Conservation (phyloP, 2,113 vertebrate species). For the Gambusia holbrooki region DNA sequence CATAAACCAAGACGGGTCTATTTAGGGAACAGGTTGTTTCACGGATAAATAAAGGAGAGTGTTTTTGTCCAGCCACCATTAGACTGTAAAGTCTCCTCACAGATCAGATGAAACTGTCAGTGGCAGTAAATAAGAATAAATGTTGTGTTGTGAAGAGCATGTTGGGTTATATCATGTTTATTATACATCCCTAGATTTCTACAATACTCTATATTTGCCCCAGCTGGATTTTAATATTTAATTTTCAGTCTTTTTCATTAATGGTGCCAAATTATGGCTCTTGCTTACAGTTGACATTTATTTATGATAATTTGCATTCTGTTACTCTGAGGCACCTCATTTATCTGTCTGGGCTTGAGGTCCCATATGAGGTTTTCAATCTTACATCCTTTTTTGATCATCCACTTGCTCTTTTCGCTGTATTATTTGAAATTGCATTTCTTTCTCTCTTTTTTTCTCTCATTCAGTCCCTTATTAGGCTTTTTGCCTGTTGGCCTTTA, state of each 20-base stretch:
- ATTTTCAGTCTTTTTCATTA: background rate
- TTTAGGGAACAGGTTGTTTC: background rate
- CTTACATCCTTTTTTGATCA: conserved; percentile 4
- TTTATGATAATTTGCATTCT: background rate
- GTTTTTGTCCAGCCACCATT: background rate
- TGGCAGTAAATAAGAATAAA: conserved; percentile 39
- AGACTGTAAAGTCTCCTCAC: conserved; percentile 4
- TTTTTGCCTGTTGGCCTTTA: conserved; percentile 59
- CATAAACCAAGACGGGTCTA: conserved; percentile 50
- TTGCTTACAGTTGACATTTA: background rate
- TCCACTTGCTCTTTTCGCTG: background rate
- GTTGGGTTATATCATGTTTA: background rate
- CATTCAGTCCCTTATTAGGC: conserved; percentile 14
- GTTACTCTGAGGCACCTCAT: background rate
- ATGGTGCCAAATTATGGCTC: background rate
- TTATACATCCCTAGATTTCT: background rate
- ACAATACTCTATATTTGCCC: background rate
- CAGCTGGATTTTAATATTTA: background rate
- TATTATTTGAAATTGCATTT: conserved; percentile 47
- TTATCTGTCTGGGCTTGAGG: background rate
- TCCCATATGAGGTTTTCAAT: background rate
- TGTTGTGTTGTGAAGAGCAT: background rate
- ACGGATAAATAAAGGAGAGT: conserved; percentile 28
- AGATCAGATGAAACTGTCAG: conserved; percentile 39
- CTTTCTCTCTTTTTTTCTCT: conserved; percentile 35